Conservation (phyloP, 35 echinoderm and acorn worm species). For the Eucidaris tribuloides region DNA sequence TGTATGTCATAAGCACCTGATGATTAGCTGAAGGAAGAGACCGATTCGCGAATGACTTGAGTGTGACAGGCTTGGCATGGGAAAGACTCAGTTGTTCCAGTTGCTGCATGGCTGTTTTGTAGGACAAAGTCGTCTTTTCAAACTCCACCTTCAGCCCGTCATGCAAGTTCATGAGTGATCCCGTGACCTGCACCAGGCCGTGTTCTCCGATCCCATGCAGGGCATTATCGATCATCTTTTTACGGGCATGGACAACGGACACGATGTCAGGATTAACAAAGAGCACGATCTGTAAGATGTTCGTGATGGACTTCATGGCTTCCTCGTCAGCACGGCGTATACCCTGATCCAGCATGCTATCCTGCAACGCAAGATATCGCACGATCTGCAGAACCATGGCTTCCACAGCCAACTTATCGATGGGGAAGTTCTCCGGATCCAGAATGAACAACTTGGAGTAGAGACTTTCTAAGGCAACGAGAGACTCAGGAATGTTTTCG, state of each 20-base stretch:
- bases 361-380: conserved; percentile 53
- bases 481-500: conserved; percentile 67
- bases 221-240: conserved; percentile 81
- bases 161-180: conserved; percentile 78
- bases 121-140: conserved; percentile 51
- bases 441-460: conserved; percentile 89
- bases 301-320: conserved; percentile 51
- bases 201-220: conserved; percentile 91
- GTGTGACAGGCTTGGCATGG: conserved; percentile 66
- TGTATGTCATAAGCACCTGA: conserved; percentile 78
- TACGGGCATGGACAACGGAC: conserved; percentile 57
- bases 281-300: conserved; percentile 69
- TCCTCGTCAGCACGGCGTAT: not conserved
- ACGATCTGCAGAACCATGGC: conserved; percentile 86
- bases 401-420: conserved; percentile 69
- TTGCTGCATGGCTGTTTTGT: conserved; percentile 72
- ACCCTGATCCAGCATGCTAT: not conserved
- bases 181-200: conserved; percentile 55
- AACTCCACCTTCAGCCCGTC: conserved; percentile 88
- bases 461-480: conserved; percentile 80
- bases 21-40: conserved; percentile 53
- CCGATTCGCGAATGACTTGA: conserved; percentile 44
- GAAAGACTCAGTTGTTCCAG: conserved; percentile 75
- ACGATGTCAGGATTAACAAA: conserved; percentile 84
- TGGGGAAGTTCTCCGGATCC: conserved; percentile 67